Base-by-base conservation (phyloP, 2,797 vertebrate species). In the Microctenopoma stevenorrisi region DNA sequence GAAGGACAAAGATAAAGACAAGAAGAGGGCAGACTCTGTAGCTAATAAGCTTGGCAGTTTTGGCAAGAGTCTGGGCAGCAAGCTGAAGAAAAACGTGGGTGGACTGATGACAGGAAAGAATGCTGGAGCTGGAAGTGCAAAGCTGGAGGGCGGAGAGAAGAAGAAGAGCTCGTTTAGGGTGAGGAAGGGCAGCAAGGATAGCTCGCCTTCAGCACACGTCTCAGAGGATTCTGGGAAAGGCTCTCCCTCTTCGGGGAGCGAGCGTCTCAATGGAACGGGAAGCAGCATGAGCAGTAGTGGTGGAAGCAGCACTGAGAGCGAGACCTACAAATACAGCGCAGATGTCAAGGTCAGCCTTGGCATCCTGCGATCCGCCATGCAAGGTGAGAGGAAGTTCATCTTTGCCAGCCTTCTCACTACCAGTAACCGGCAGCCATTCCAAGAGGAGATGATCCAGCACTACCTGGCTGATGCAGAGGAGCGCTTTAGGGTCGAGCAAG, bases 11-110 rank as follows among this genome's bases (percentile, higher is more conserved):
- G 96, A 98, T 0, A 94, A 94, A 68, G 93, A 94, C 68, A 98
- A 97, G 84, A 98, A 96, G 79, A 89, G 97, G 68, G 96, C 96
- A 0, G 97, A 99, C 82, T 96, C 98, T 0, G 98, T 99, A 61
- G 98, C 97, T 67, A 98, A 98, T 72, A 99, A 99, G 78, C 92
- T 99, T 22, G 98, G 97, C 51, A 99, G 97, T 82, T 98, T 99
- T 0, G 97, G 98, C 25, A 99, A 99, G 84, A 99, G 94, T 12
- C 82, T 99, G 87, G 97, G 98, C 62, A 99, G 97, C 88, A 98
- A 97, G 72, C 91, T 99, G 38, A 98, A 96, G 90, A 98, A 96
- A 79, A 99, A 99, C 75, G 96, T 99, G 85, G 97, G 98, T 0
- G 97, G 97, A 1, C 82, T 99, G 79, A 98, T 99, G 97, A 95